A percentile compares a stretch with the other conserved stretches of the same genome.
Evolutionary conservation across 1,140 invertebrate species (phyloP).

Genomic region (Leptinotarsa defecta): DNA sequence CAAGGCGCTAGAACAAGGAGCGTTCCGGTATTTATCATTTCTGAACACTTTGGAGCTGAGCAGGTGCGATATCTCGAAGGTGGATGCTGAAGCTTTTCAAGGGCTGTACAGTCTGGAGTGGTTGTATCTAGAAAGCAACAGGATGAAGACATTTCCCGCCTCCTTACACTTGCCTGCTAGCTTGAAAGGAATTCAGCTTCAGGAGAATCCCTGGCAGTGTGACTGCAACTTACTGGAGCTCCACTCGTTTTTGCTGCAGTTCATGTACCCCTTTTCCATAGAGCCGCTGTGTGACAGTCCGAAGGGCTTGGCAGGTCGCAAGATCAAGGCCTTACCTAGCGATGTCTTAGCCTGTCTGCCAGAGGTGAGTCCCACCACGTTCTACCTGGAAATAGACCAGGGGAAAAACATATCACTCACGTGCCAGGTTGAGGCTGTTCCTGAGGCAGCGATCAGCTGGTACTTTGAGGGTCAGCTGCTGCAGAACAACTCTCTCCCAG

Average conservation of each 20-base stretch:
- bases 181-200: constrained; percentile 67
- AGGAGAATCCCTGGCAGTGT: constrained; percentile 87
- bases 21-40: constrained; percentile 74
- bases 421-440: constrained; percentile 80
- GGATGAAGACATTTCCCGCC: constrained; percentile 71
- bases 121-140: constrained; percentile 81
- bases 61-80: constrained; percentile 72
- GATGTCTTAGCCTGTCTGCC: constrained; percentile 82
- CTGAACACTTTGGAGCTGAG: constrained; percentile 81
- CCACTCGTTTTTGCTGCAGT: constrained; percentile 75
- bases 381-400: constrained; percentile 75
- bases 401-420: constrained; percentile 77
- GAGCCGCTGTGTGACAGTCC: constrained; percentile 78
- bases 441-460: constrained; percentile 78
- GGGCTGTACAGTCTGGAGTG: constrained; percentile 81
- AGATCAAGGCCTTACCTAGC: constrained; percentile 70
- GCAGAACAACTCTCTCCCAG: constrained; percentile 68
- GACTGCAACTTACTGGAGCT: constrained; percentile 79
- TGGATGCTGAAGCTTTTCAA: constrained; percentile 79
- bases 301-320: constrained; percentile 64
- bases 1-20: constrained; percentile 65
- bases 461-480: constrained; percentile 75
- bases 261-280: constrained; percentile 69
- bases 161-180: constrained; percentile 69
- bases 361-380: constrained; percentile 69